Evolutionary conservation across 2,113 vertebrate species (phyloP), one percentile per base, ranked within the genome.

Genomic region (Porphyrio hochstetteri): DNA sequence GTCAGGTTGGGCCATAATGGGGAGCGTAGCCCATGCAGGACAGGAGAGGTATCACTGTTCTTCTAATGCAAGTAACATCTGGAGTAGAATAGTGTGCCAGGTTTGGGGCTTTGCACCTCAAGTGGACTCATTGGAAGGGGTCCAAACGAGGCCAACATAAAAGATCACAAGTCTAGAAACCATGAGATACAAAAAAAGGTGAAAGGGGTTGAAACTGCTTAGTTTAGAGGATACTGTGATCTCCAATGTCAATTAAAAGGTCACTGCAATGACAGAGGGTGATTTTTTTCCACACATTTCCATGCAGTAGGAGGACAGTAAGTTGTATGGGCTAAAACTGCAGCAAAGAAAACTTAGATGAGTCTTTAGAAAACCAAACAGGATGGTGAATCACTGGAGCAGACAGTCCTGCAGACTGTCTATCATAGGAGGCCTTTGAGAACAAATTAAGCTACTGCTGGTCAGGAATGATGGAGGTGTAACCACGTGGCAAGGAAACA

Each of bases 51-150:
- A 14, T 72, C 35, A 57, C 36, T 16, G 28, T 14, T 46, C 38
- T 27, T 8, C 33, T 31, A 36, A 42, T 28, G 0, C 0, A 74
- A 27, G n/a, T 16, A 20, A 23, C 14, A 10, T 24, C 63, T 36
- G 20, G 16, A 64, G 50, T 56, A 21, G 24, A 76, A 64, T 15
- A 19, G 15, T 1, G 6, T n/a, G 44, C 42, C 40, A 36, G 10
- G 20, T 36, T 31, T 87, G n/a, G 40, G 21, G 17, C 0, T 53
- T 48, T 38, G 38, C 29, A 11, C 21, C 7, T 27, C 35, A 35
- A 8, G 15, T 27, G 38, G 21, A 8, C 1, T 11, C 12, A 7
- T 3, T 50, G 31, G 29, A 72, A 46, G 28, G 8, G 7, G 44
- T 93, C 18, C 46, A 67, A 36, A 63, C 2, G 5, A 84, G 11